A percentile compares a stretch with the other conserved stretches of the same genome.
phyloP scores from a whole-genome alignment of 1,140 invertebrate species.

The Hyphantria cunea region DNA sequence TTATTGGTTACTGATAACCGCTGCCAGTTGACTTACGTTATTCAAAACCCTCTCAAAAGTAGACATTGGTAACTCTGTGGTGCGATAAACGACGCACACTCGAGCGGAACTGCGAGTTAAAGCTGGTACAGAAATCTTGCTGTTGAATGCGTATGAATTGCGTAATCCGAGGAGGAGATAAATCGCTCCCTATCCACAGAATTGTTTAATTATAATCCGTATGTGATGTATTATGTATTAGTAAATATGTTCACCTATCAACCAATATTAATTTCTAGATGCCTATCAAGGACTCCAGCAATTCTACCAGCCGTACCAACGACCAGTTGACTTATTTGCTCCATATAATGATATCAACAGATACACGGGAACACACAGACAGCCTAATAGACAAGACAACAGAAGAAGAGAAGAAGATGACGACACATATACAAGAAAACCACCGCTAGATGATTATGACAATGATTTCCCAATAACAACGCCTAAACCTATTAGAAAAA shows the following conservation, averaged over 20 bases:
- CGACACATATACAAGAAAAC: neutral
- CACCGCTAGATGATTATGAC: slow-evolving; percentile 2
- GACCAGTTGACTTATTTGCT: slow-evolving; percentile 17
- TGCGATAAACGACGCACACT: too few relatives aligned
- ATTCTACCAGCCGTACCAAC: slow-evolving; percentile 34
- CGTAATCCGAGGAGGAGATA: too few relatives aligned
- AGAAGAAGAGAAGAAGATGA: neutral
- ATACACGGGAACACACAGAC: slow-evolving; percentile 34
- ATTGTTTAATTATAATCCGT: too few relatives aligned
- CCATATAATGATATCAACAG: slow-evolving; percentile 12
- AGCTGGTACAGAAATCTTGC: neutral
- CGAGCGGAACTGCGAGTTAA: too few relatives aligned
- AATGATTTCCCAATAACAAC: slow-evolving; percentile 12
- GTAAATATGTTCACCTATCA: too few relatives aligned
- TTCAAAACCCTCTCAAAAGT: too few relatives aligned
- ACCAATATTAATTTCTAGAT: slow-evolving; percentile 48
- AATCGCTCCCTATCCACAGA: too few relatives aligned
- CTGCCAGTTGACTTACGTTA: too few relatives aligned
- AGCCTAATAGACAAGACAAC: neutral
- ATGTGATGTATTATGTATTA: too few relatives aligned
- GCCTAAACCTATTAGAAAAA: neutral
- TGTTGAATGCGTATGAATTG: too few relatives aligned
- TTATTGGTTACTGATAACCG: too few relatives aligned
- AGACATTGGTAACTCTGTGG: too few relatives aligned
- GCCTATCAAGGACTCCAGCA: slow-evolving; percentile 53